These are phyloP conservation scores for Philonicus albiceps DNA, from an alignment of 2,888 invertebrate species.

Conservation along the genomic window DNA sequence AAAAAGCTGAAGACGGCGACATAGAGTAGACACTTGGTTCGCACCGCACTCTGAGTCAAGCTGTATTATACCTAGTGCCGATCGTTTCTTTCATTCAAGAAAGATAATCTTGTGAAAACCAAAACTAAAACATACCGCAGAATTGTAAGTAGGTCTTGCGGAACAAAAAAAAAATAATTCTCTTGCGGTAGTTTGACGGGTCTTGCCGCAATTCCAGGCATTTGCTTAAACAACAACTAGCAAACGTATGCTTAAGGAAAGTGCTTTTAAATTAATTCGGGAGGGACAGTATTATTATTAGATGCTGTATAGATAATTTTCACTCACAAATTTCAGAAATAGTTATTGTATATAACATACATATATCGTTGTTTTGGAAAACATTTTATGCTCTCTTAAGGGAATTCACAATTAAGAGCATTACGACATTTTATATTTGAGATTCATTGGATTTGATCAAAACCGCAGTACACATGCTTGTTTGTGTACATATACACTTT, in stretches of 20 bases:
- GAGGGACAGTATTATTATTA: background rate
- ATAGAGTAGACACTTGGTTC: background rate
- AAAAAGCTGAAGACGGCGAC: background rate
- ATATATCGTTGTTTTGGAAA: background rate
- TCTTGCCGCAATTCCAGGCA: slow-evolving; percentile 22
- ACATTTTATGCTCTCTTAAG: background rate
- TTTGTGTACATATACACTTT: background rate
- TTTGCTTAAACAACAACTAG: background rate
- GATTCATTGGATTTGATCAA: background rate
- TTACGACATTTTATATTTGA: background rate
- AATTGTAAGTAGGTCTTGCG: slow-evolving; percentile 38
- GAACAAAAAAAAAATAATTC: background rate
- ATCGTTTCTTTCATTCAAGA: slow-evolving; percentile 24
- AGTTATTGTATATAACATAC: background rate
- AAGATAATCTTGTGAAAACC: slow-evolving; percentile 29
- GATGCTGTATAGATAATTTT: background rate
- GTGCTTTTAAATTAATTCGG: background rate
- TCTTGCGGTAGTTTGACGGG: slow-evolving; percentile 33
- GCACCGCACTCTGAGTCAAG: background rate
- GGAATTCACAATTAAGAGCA: background rate
- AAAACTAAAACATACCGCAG: slow-evolving; percentile 15
- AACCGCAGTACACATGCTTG: background rate
- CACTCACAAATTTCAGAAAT: background rate
- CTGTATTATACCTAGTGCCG: background rate
- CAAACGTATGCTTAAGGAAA: background rate